These are phyloP conservation scores for Carposina sasakii DNA, from an alignment of 1,140 invertebrate species.

Conservation along the genomic window DNA sequence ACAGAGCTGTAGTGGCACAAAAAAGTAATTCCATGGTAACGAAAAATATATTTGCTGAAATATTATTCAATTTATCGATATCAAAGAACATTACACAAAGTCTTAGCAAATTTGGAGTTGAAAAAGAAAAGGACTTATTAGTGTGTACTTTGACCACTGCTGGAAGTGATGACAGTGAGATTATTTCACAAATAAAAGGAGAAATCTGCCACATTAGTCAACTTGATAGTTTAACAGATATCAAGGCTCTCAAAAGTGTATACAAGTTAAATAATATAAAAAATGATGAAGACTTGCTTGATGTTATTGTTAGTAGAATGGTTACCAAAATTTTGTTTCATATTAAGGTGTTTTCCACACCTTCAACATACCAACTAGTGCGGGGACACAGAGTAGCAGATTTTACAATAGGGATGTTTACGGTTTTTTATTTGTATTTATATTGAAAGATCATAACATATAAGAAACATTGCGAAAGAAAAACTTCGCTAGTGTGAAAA, in stretches of 20 bases:
- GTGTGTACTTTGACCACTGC: slow-evolving; percentile 70
- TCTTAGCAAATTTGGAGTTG: slow-evolving; percentile 77
- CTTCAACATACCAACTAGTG: too few species aligned
- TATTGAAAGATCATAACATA: too few species aligned
- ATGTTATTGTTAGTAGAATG: slow-evolving; percentile 76
- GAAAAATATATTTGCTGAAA: slow-evolving; percentile 77
- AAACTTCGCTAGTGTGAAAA: too few species aligned
- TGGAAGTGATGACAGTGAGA: slow-evolving; percentile 46
- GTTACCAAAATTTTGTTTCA: slow-evolving; percentile 68
- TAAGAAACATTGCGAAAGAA: too few species aligned
- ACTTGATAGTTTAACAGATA: slow-evolving; percentile 60
- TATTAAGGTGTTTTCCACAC: slow-evolving; percentile 31
- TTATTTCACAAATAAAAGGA: slow-evolving; percentile 69
- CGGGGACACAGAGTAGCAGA: too few species aligned
- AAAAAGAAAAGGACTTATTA: slow-evolving; percentile 73
- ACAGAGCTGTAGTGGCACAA: slow-evolving; percentile 76
- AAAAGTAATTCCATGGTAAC: slow-evolving; percentile 73
- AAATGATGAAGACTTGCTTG: slow-evolving; percentile 65
- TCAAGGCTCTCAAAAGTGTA: slow-evolving; percentile 66
- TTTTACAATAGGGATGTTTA: too few species aligned
- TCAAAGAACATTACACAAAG: slow-evolving; percentile 80
- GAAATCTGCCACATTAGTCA: slow-evolving; percentile 58
- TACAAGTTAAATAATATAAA: slow-evolving; percentile 74
- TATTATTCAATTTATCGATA: slow-evolving; percentile 79
- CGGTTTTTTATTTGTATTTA: too few species aligned